These are phyloP conservation scores for Pteronotus mesoamericanus DNA, from an alignment of 2,797 vertebrate genomes.

Conservation along the genomic window DNA sequence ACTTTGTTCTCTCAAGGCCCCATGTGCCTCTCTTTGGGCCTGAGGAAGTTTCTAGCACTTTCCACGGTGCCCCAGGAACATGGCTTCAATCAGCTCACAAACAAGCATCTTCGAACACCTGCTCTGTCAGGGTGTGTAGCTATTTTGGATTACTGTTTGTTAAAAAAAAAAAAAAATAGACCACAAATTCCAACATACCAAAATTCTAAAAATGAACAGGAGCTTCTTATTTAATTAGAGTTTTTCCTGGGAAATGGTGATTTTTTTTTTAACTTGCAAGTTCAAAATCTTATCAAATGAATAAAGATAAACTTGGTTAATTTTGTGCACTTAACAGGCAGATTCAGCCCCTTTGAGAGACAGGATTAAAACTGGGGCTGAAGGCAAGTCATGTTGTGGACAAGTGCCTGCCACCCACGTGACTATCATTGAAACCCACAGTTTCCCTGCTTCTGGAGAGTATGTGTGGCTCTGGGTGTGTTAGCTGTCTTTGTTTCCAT, in stretches of 20 bases:
- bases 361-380: background rate
- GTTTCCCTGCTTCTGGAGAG: background rate
- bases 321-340: background rate
- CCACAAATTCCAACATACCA: background rate
- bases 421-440: background rate
- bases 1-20: background rate
- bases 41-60: background rate
- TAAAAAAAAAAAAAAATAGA: background rate
- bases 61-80: background rate
- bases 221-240: background rate
- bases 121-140: background rate
- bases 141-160: background rate
- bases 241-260: background rate
- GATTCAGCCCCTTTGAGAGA: background rate
- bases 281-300: background rate
- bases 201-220: background rate
- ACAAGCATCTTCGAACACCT: background rate
- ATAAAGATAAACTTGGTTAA: background rate
- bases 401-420: background rate
- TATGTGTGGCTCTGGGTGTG: conserved; percentile 27
- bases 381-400: background rate
- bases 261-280: background rate
- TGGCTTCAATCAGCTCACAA: background rate
- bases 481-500: conserved; percentile 41
- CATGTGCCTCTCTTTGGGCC: background rate